Conservation (phyloP, 2,888 invertebrate genomes). For the Trissoscelio sp. region DNA sequence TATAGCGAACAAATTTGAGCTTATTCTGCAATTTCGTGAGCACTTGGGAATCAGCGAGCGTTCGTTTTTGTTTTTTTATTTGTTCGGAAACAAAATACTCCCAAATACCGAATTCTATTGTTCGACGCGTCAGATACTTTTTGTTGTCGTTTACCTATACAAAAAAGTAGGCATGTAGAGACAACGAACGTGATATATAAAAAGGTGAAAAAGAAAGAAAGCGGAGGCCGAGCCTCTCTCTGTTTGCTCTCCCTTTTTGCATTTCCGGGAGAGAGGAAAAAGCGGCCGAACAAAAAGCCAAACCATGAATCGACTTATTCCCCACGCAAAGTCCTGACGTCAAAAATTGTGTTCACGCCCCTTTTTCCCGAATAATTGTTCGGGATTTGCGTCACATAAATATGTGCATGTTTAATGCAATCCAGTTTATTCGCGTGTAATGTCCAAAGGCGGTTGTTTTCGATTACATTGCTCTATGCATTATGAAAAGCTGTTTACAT, state of each 20-base stretch:
- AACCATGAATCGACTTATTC: slow-evolving; percentile 19
- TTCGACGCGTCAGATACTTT: slow-evolving; percentile 48
- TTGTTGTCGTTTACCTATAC: slow-evolving; percentile 36
- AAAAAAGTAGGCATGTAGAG: slow-evolving; percentile 42
- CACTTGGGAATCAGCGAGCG: slow-evolving; percentile 32
- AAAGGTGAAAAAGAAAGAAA: slow-evolving; percentile 30
- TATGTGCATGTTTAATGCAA: slow-evolving; percentile 40
- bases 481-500: slow-evolving; percentile 28
- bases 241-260: slow-evolving; percentile 12
- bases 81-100: slow-evolving; percentile 52
- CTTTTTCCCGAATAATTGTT: slow-evolving; percentile 6
- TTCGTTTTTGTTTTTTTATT: no score
- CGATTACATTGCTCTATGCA: slow-evolving; percentile 34
- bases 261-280: slow-evolving; percentile 18
- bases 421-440: slow-evolving; percentile 19
- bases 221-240: slow-evolving; percentile 8
- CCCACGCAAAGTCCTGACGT: not conserved
- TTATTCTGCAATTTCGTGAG: slow-evolving; percentile 52
- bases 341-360: not conserved
- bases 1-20: slow-evolving; percentile 49
- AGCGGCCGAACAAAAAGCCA: not conserved
- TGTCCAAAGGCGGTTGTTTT: slow-evolving; percentile 19
- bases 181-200: slow-evolving; percentile 52
- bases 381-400: not conserved
- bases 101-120: slow-evolving; percentile 54